Evolutionary conservation across 2,797 vertebrate genomes (phyloP), one percentile per base, ranked within the genome.

Genomic region (Sebastes variabilis): DNA sequence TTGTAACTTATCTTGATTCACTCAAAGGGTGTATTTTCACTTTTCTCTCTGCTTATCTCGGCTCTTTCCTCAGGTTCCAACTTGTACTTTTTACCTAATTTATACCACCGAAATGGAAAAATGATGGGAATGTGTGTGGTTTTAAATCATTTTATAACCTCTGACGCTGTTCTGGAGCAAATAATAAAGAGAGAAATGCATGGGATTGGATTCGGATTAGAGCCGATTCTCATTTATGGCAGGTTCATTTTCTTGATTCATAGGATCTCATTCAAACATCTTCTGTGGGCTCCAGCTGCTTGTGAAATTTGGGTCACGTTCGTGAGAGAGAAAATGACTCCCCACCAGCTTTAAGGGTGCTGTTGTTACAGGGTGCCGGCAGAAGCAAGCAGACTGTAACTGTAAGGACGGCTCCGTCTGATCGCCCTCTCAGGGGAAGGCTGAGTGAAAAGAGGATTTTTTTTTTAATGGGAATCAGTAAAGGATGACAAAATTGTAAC

Each of bases 201-300:
- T 25, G 34, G 66, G 20, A 42, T 42, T 14, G 38, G 38, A 42
- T 42, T 42, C 13, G 5, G 38, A 65, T 66, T 22, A 27, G 9
- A 62, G 78, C 46, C 78, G 76, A 20, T 68, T 72, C 64, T 66
- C 36, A 54, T 46, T 74, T 79, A 32, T 66, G 49, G 54, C 4
- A 18, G 38, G 12, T 71, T 85, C 4, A 76, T 84, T 86, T 81
- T 75, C 49, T 79, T 81, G 75, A 87, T 60, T 79, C 78, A 75
- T 79, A 56, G 27, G 29, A 83, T 85, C 66, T 72, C 22, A 61
- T 70, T 85, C 34, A 62, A 79, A 81, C 24, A 61, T 81, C 24
- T 80, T 80, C 72, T 70, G 30, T 18, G 46, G 24, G 24, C 14
- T 77, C 54, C 42, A 54, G 42, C 55, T 69, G 58, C 24, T 66